Evolutionary conservation across 1,140 invertebrate genomes (phyloP), one percentile per base, ranked within the genome.

Genomic region (Drosophila hydei): DNA sequence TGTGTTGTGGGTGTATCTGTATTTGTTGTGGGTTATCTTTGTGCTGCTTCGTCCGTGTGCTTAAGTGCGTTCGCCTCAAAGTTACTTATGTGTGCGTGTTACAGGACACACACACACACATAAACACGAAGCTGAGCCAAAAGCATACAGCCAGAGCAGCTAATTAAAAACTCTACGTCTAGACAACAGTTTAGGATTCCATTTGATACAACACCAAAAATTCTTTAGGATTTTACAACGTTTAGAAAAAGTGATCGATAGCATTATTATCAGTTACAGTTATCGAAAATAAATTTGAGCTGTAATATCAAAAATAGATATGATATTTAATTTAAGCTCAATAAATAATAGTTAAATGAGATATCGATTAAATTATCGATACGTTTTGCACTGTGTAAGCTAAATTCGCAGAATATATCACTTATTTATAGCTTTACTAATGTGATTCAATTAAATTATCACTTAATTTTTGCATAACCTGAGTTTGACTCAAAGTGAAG

Each of bases 51-150:
- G 45, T 42, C 50, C 62, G 43, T 74, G 65, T 75, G 52, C 69
- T 74, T 64, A 80, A 87, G 77, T 88, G 77, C 75, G 77, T 88
- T 81, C 63, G 73, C 73, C 77, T 76, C 65, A 75, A 67, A 63
- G 48, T 43, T 21, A 62, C 40, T 42, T n/a, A 2, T 47, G 60
- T 62, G 48, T 47, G 38, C 45, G 60, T 63, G 23, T 12, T 19
- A 51, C 45, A 62, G 16, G 51, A 42, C 58, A 55, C 30, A 55
- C n/a, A 67, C 52, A 30, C 59, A 68, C 56, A 68, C 40, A 27
- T 48, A 38, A 18, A 50, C 33, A 43, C 27, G 42, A 16, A 51
- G 64, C 51, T 40, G 43, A 19, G 43, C 48, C 48, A 51, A 60
- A 54, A 27, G 56, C 56, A 33, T 45, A 56, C 40, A 63, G 60